Evolutionary conservation across 2,888 invertebrate genomes (phyloP), one percentile per base, ranked within the genome.

Genomic region (Eucera pruinosa): DNA sequence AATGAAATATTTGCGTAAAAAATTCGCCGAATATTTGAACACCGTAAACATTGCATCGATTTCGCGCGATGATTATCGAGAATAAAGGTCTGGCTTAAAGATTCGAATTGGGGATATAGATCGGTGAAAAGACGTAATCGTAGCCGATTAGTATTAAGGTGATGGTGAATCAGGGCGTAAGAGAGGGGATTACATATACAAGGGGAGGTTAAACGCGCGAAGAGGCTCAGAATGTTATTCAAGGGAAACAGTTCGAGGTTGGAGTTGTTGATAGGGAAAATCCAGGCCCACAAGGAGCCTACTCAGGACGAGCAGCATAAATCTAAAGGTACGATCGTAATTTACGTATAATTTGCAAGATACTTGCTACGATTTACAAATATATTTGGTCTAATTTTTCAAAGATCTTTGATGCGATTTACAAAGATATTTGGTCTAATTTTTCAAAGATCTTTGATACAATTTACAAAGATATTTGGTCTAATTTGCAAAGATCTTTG

Each of bases 201-300:
- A 60, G 25, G 39, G 18, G 25, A 58, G 61, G 20, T 20, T 54
- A 45, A 68, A 55, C 25, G 20, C 25, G 20, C 0, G 2, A 39
- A 7, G 47, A 27, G 20, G 50, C 15, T 33, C 89, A 93, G 92
- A 90, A 97, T 97, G 97, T 94, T 97, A 92, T 97, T 97, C 94
- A 97, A 96, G 92, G 97, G 97, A 81, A 97, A 97, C 93, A 97
- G 97, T 93, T 96, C 96, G 91, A 94, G 96, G 88, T 93, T 97
- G 91, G 97, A 97, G 93, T 95, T 96, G 90, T 94, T 97, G 87
- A 97, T 97, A 86, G 97, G 97, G 92, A 97, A 97, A 93, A 97
- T 97, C 87, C 97, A 97, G 92, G 96, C 96, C 5, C 96, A 96
- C 88, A 97, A 97, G 93, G 96, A 96, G 91, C 95, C 95, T 6